phyloP scores from a whole-genome alignment of 2,888 invertebrate species.

The Ichneumoninae sp. region DNA sequence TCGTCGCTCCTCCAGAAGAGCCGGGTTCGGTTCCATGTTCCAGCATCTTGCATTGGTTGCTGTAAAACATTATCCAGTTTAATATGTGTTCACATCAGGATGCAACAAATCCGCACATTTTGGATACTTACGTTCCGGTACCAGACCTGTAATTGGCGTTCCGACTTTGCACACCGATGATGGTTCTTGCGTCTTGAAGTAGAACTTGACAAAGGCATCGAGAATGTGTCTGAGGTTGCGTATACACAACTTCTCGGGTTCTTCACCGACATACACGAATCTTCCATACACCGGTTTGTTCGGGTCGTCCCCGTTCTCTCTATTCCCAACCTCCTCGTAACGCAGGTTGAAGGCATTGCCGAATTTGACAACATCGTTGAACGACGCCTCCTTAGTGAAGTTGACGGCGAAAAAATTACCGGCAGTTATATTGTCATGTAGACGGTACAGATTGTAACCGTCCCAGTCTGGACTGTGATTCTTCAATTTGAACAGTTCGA shows the following conservation, averaged over 20 bases:
- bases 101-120: not conserved
- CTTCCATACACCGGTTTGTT: constrained; percentile 2
- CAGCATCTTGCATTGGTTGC: too few species aligned
- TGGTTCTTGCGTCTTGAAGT: constrained; percentile 22
- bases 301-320: not conserved
- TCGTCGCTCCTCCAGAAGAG: too few species aligned
- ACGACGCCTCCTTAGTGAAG: too few species aligned
- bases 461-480: not conserved
- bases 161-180: not conserved
- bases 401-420: too few species aligned
- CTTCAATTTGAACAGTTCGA: not conserved
- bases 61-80: not conserved
- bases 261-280: constrained; percentile 20
- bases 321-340: constrained; percentile 2
- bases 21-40: too few species aligned
- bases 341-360: not conserved
- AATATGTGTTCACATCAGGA: not conserved
- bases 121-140: not conserved
- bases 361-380: not conserved
- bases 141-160: not conserved
- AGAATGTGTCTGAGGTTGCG: constrained; percentile 39
- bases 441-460: not conserved
- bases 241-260: not conserved
- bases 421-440: not conserved
- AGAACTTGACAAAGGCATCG: constrained; percentile 4